Evolutionary conservation across 2,797 vertebrate genomes (phyloP).

Genomic region (Hyperoplus immaculatus): DNA sequence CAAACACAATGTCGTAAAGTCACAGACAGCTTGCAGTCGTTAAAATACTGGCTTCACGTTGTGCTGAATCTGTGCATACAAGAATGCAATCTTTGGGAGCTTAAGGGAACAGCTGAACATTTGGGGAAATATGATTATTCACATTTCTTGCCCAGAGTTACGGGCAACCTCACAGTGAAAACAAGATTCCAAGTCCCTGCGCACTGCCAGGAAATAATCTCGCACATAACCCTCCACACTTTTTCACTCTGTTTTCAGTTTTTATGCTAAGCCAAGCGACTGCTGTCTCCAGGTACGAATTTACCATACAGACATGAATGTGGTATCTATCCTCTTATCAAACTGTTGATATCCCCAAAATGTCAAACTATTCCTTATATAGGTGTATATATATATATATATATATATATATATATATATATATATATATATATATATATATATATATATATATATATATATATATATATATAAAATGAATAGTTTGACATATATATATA

Average conservation of each 20-base stretch:
- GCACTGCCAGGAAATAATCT: background rate
- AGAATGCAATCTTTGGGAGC: slow-evolving; percentile 25
- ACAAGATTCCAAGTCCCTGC: background rate
- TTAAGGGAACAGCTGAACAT: background rate
- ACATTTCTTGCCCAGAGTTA: background rate
- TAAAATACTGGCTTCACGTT: slow-evolving; percentile 7
- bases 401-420: no score
- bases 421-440: no score
- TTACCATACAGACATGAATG: background rate
- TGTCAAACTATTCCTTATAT: slow-evolving; percentile 6
- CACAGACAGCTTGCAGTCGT: background rate
- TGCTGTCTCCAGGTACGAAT: background rate
- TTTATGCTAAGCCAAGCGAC: background rate
- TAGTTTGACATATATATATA: background rate
- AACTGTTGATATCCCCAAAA: slow-evolving; percentile 1
- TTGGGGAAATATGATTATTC: background rate
- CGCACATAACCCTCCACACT: background rate
- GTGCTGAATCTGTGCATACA: background rate
- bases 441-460: background rate
- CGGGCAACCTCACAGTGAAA: background rate
- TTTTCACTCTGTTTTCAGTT: background rate
- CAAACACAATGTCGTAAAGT: background rate
- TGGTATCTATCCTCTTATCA: background rate
- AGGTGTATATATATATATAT: no score
- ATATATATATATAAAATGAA: no score